Evolutionary conservation across 2,797 vertebrate species (phyloP), one percentile per base, ranked within the genome.

Genomic region (Alfaro cultratus): DNA sequence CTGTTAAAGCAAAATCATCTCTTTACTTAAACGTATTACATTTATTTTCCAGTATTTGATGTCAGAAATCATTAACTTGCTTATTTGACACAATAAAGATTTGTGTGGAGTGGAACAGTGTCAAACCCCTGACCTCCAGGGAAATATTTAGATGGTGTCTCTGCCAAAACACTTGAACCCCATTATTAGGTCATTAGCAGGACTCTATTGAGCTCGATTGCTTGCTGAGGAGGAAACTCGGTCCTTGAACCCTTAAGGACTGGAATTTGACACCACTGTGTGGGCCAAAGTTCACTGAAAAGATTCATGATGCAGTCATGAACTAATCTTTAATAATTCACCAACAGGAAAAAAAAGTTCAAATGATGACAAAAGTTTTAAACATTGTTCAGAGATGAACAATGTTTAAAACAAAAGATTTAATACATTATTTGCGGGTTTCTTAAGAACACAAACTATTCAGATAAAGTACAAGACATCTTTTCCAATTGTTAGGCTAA

Each of bases 311-410:
- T 15, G 13, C 4, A 15, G 12, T n/a, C 67, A n/a, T 71, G 41
- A 71, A 29, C 41, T 41, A 12, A 10, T 70, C 67, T 45, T 45
- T n/a, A 71, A 71, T 71, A 43, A 45, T 45, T 74, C 39, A 29
- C 5, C 5, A 29, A 5, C 23, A 45, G 39, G 41, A 45, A 45
- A n/a, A 81, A 80, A 79, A 77, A 60, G 78, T 76, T 81, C 26
- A 64, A 77, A 76, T 47, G 18, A 79, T 74, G 71, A 80, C 23
- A 49, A 5, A 36, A n/a, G n/a, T n/a, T n/a, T n/a, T n/a, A n/a
- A n/a, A n/a, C n/a, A n/a, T n/a, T n/a, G n/a, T n/a, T 76, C 72
- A 75, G 70, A 13, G 51, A 77, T 31, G 26, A 77, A 21, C 16
- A 51, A 16, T 73, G 67, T 71, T 45, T 75, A 39, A 36, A 21